Evolutionary conservation across 2,888 invertebrate species (phyloP).

Genomic region (Chymomyza fuscimana): DNA sequence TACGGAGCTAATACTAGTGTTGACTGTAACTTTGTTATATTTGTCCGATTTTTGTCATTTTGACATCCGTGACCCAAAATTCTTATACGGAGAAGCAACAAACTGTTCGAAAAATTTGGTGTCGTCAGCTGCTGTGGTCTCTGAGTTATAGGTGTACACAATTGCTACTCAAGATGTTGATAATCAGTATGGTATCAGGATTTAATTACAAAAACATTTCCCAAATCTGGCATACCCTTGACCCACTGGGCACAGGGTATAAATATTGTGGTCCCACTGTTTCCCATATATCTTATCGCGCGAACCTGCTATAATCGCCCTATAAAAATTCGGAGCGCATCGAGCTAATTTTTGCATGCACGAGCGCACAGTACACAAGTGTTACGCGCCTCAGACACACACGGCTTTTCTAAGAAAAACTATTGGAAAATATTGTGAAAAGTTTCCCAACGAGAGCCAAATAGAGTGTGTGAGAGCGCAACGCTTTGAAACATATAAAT

Average conservation of each 20-base stretch:
- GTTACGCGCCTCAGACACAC: slow-evolving; percentile 37
- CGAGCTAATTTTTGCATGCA: not conserved
- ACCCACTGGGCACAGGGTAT: no score
- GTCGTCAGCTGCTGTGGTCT: no score
- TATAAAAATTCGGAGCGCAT: not conserved
- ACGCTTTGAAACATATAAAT: slow-evolving; percentile 15
- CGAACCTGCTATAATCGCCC: not conserved
- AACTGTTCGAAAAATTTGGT: not conserved
- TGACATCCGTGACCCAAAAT: no score
- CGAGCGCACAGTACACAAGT: slow-evolving; percentile 37
- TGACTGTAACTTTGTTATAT: no score
- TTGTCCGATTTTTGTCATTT: no score
- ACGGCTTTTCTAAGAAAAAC: not conserved
- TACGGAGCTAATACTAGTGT: no score
- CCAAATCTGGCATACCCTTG: no score
- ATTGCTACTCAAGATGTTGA: no score
- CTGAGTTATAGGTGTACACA: no score
- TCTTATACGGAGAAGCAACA: no score
- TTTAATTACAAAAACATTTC: no score
- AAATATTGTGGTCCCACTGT: not conserved
- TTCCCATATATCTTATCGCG: slow-evolving; percentile 27
- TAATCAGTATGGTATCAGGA: no score
- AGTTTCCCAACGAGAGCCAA: not conserved
- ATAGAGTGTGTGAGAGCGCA: not conserved
- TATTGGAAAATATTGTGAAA: not conserved